A percentile compares a stretch with the other conserved stretches of the same genome.
Conservation (phyloP, 2,888 invertebrate species). For the Cyclophora albipunctata region DNA sequence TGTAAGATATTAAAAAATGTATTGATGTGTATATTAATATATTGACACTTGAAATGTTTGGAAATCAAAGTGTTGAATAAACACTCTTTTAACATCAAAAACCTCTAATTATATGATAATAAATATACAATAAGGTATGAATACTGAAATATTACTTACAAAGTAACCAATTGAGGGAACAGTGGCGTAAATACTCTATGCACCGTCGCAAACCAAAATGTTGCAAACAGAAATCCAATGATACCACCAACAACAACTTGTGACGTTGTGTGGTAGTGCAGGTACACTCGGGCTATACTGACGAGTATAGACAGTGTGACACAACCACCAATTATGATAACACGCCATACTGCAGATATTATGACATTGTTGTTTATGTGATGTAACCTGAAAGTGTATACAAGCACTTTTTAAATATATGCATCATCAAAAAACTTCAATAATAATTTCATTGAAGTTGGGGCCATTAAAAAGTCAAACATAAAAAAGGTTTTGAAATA, state of each 20-base stretch:
- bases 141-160: conserved; percentile 76
- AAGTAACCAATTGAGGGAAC: conserved; percentile 88
- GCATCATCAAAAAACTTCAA: not conserved
- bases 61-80: no score
- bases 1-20: no score
- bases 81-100: no score
- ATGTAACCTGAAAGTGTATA: conserved; percentile 78
- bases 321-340: conserved; percentile 78
- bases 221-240: conserved; percentile 83
- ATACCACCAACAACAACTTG: conserved; percentile 89
- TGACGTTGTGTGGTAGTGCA: conserved; percentile 87
- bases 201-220: conserved; percentile 87
- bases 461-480: no score
- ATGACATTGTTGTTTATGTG: conserved; percentile 87
- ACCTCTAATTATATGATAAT: no score
- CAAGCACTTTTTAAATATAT: not conserved
- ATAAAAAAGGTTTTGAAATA: no score
- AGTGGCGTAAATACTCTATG: conserved; percentile 87
- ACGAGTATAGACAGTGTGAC: conserved; percentile 76
- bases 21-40: no score
- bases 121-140: no score
- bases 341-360: conserved; percentile 83
- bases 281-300: conserved; percentile 84
- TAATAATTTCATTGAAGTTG: no score
- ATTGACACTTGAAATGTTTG: no score